A percentile compares a stretch with the other conserved stretches of the same genome.
Conservation (phyloP, 2,888 invertebrate species). For the Drosophila emarginata region DNA sequence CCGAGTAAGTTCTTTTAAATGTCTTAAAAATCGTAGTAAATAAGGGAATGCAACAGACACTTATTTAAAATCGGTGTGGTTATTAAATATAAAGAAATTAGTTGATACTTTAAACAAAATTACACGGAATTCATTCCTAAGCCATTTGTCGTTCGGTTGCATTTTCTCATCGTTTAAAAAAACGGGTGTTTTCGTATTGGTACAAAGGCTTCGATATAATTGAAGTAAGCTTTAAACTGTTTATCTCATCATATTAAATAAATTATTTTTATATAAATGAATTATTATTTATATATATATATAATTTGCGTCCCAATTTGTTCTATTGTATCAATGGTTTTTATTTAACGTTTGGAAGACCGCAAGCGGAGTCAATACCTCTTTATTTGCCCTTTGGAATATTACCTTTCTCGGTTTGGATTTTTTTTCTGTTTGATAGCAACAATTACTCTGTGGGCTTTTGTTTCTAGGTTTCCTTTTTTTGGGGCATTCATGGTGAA, state of each 20-base stretch:
- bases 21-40: too few species aligned
- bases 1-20: slow-evolving; percentile 84
- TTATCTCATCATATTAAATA: neutral
- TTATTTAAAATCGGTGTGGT: neutral
- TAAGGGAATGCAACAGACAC: neutral
- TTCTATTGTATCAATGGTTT: slow-evolving; percentile 8
- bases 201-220: neutral
- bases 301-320: neutral
- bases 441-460: slow-evolving; percentile 42
- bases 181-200: neutral
- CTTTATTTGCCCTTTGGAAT: slow-evolving; percentile 29
- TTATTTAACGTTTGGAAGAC: slow-evolving; percentile 22
- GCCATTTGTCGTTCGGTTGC: neutral
- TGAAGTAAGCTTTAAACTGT: neutral
- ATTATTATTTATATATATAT: neutral
- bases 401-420: slow-evolving; percentile 25
- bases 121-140: neutral
- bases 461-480: slow-evolving; percentile 29
- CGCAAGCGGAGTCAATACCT: slow-evolving; percentile 18
- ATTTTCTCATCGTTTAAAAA: neutral
- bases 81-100: too few species aligned
- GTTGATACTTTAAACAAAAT: too few species aligned
- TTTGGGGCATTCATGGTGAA: slow-evolving; percentile 20
- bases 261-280: neutral
- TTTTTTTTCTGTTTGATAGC: slow-evolving; percentile 21